Evolutionary conservation across 2,797 vertebrate genomes (phyloP).

Genomic region (Poecilia velifera): DNA sequence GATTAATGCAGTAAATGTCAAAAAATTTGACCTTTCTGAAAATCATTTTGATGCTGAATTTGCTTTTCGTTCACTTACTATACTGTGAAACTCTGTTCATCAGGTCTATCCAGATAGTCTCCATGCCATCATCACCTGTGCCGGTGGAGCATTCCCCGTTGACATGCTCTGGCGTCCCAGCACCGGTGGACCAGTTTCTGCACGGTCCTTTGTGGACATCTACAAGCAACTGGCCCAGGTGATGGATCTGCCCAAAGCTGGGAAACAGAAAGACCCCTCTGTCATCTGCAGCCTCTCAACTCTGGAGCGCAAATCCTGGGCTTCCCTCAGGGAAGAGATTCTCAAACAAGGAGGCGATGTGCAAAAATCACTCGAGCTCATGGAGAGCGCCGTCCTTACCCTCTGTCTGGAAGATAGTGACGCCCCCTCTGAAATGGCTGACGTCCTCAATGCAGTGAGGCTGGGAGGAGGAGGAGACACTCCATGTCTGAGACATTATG

Average conservation of each 20-base stretch:
- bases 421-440: slow-evolving; percentile 72
- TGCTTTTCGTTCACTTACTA: neutral
- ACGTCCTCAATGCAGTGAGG: slow-evolving; percentile 77
- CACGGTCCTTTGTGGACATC: slow-evolving; percentile 75
- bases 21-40: neutral
- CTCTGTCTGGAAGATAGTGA: slow-evolving; percentile 77
- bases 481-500: slow-evolving; percentile 79
- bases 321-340: slow-evolving; percentile 72
- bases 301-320: slow-evolving; percentile 78
- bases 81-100: neutral
- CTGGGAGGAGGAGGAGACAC: slow-evolving; percentile 67
- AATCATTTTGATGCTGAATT: neutral
- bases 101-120: slow-evolving; percentile 83
- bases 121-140: slow-evolving; percentile 78
- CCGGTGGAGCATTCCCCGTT: slow-evolving; percentile 77
- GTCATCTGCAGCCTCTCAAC: slow-evolving; percentile 78
- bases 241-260: slow-evolving; percentile 56
- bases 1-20: neutral
- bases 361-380: slow-evolving; percentile 70
- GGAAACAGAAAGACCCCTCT: slow-evolving; percentile 54
- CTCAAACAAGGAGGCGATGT: slow-evolving; percentile 61
- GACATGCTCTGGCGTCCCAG: slow-evolving; percentile 72
- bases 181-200: slow-evolving; percentile 54
- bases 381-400: slow-evolving; percentile 81
- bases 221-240: slow-evolving; percentile 73